Conservation (phyloP, 2,888 invertebrate species). For the Synergus laeviventris region DNA sequence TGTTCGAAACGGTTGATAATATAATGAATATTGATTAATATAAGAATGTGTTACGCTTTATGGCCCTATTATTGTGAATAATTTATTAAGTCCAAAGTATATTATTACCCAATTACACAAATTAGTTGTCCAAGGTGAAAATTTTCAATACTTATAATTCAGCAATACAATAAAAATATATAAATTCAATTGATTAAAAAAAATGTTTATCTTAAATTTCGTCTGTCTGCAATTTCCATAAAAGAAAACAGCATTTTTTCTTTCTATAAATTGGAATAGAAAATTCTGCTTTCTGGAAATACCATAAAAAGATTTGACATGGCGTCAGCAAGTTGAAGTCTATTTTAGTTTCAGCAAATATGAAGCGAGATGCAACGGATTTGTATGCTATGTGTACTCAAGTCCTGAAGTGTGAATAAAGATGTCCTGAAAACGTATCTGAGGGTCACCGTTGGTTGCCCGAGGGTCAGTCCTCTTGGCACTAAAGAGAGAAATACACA, state of each 20-base stretch:
- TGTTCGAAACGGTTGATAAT: neutral
- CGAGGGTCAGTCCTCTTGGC: neutral
- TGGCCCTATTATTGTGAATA: neutral
- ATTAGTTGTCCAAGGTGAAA: neutral
- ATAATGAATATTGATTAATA: neutral
- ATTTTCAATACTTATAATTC: neutral
- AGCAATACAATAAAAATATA: neutral
- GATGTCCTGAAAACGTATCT: constrained; percentile 13
- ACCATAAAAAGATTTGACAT: neutral
- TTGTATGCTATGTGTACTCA: neutral
- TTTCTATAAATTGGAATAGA: neutral
- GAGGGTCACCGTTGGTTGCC: constrained; percentile 15
- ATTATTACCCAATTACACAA: neutral
- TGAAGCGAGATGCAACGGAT: neutral
- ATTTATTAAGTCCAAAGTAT: neutral
- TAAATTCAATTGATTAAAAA: neutral
- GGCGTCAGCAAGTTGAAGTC: neutral
- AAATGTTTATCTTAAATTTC: neutral
- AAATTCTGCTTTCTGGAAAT: neutral
- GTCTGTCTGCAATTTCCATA: neutral
- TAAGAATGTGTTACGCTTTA: neutral
- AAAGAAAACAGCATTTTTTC: neutral
- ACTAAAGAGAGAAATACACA: constrained; percentile 12
- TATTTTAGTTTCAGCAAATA: constrained; percentile 24
- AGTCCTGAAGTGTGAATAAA: constrained; percentile 23